Conservation (phyloP, 2,113 vertebrate species). For the Gracilinanus agilis region DNA sequence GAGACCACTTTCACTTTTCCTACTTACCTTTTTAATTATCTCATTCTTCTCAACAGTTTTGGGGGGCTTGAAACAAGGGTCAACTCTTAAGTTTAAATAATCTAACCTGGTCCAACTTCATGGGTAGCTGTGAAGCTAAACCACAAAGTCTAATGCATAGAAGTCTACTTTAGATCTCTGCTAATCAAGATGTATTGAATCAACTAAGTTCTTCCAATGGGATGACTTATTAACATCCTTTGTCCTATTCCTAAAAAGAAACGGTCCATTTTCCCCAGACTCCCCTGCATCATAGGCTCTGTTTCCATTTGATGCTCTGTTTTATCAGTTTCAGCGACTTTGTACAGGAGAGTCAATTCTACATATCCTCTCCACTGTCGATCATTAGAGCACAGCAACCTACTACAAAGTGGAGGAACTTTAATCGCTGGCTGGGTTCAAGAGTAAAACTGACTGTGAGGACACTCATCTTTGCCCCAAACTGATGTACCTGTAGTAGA, state of each 20-base stretch:
- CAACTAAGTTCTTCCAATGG: slow-evolving; percentile 56
- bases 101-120: neutral
- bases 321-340: slow-evolving; percentile 66
- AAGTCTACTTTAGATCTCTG: neutral
- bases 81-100: neutral
- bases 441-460: slow-evolving; percentile 69
- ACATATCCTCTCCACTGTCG: slow-evolving; percentile 63
- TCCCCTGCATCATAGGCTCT: slow-evolving; percentile 48
- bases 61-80: neutral
- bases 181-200: slow-evolving; percentile 45
- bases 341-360: slow-evolving; percentile 71
- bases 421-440: slow-evolving; percentile 51
- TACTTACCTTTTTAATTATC: neutral
- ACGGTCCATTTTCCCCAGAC: slow-evolving; percentile 49
- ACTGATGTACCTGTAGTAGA: slow-evolving; percentile 59
- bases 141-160: neutral
- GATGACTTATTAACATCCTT: slow-evolving; percentile 57
- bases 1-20: neutral
- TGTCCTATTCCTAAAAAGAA: slow-evolving; percentile 56
- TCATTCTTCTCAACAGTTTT: neutral
- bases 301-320: slow-evolving; percentile 68
- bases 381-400: slow-evolving; percentile 69
- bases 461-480: slow-evolving; percentile 64
- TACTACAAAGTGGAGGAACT: slow-evolving; percentile 67
- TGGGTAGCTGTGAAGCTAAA: neutral